Conservation (phyloP, 2,888 invertebrate genomes). For the Cephus pulcher region DNA sequence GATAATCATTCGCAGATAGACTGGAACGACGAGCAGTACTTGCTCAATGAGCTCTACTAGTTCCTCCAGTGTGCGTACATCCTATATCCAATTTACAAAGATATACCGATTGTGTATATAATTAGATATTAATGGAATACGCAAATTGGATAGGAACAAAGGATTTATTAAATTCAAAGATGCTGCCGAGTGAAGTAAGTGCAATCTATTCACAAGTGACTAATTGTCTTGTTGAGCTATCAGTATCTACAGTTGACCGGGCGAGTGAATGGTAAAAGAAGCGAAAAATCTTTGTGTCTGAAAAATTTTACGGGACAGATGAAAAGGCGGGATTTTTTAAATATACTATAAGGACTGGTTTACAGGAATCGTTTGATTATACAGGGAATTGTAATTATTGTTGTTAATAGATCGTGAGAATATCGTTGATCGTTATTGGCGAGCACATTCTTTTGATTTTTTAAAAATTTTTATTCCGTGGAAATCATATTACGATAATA, state of each 20-base stretch:
- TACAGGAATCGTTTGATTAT: not conserved
- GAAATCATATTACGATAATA: not conserved
- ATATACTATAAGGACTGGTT: not conserved
- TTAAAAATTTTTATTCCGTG: not conserved
- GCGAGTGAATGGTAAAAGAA: not conserved
- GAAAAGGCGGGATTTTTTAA: not conserved
- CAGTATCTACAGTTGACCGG: not conserved
- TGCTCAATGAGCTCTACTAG: conserved; percentile 60
- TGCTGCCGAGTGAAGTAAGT: conserved; percentile 32
- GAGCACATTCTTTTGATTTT: not conserved
- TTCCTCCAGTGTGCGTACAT: conserved; percentile 12
- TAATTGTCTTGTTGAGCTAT: not conserved
- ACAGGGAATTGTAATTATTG: not conserved
- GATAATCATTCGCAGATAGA: conserved; percentile 54
- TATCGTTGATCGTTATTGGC: not conserved
- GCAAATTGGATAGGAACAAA: not conserved
- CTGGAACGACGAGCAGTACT: conserved; percentile 62
- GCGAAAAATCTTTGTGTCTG: not conserved
- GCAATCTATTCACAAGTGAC: conserved; percentile 37
- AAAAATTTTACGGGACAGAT: not conserved
- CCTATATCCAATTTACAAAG: too few species aligned
- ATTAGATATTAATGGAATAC: not conserved
- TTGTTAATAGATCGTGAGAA: not conserved
- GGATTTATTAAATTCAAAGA: conserved; percentile 5
- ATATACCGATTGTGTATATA: not conserved